Conservation (phyloP, 2,113 vertebrate species). For the Pteropus alecto region DNA sequence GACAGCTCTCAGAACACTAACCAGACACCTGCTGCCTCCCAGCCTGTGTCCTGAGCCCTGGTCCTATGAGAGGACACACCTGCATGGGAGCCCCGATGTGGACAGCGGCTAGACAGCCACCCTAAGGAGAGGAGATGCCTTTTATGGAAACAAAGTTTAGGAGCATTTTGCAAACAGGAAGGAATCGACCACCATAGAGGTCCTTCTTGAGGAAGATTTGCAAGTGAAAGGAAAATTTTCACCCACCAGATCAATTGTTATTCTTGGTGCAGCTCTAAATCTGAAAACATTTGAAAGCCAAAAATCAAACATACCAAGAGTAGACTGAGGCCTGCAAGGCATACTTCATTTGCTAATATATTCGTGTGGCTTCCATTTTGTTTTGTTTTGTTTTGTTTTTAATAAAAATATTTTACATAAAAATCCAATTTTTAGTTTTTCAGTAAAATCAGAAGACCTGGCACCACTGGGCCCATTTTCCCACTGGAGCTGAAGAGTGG, state of each 20-base stretch:
- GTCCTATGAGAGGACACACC: not conserved
- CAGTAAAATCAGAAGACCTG: not conserved
- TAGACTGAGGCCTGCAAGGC: not conserved
- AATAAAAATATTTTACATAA: constrained; percentile 1
- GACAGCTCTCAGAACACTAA: not conserved
- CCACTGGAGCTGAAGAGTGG: not conserved
- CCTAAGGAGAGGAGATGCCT: not conserved
- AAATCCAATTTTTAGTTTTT: not conserved
- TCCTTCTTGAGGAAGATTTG: not conserved
- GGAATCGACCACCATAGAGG: not conserved
- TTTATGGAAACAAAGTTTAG: not conserved
- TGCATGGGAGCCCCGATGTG: fast-evolving
- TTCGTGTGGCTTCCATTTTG: not conserved
- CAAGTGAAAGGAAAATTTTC: not conserved
- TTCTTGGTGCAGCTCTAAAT: not conserved
- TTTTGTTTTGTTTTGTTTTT: not conserved
- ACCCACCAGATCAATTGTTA: not conserved
- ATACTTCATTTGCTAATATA: not conserved
- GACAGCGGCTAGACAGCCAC: too few species aligned
- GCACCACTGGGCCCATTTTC: not conserved
- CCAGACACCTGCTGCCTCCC: not conserved
- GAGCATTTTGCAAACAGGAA: not conserved
- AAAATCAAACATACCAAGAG: not conserved
- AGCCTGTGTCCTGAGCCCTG: not conserved
- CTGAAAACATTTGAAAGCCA: constrained; percentile 6